These are phyloP conservation scores for Labia minor DNA, from an alignment of 2,888 invertebrate species.

Conservation along the genomic window DNA sequence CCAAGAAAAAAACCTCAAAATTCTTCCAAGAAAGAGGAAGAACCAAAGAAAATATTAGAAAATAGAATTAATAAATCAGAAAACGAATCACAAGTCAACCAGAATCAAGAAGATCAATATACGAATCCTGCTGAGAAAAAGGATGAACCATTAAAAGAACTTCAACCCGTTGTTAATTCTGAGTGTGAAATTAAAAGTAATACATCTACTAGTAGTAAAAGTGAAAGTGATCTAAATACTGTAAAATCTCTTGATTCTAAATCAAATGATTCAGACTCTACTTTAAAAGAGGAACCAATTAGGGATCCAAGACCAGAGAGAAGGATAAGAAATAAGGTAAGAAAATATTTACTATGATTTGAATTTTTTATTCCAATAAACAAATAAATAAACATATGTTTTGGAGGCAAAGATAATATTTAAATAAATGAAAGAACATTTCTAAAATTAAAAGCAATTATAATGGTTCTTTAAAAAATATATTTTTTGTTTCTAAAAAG, in stretches of 20 bases:
- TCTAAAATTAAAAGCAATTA: too few species aligned
- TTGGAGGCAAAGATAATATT: too few species aligned
- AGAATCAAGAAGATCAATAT: constrained; percentile 18
- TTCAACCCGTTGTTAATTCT: background rate
- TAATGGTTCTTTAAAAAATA: too few species aligned
- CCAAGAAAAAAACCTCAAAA: background rate
- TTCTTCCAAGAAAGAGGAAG: background rate
- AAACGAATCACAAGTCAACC: constrained; percentile 17
- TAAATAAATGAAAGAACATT: too few species aligned
- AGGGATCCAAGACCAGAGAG: constrained; percentile 48
- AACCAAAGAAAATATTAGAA: background rate
- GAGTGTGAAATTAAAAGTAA: background rate
- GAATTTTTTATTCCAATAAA: too few species aligned
- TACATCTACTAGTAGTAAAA: background rate
- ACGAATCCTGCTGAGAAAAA: constrained; percentile 16
- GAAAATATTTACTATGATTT: background rate
- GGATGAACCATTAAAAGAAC: background rate
- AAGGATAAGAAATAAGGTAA: constrained; percentile 55
- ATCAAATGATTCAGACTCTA: background rate
- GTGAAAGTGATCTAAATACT: background rate
- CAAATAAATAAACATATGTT: too few species aligned
- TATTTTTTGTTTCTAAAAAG: too few species aligned
- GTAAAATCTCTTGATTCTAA: background rate
- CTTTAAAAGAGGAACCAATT: constrained; percentile 1
- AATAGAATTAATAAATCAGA: constrained; percentile 22